Percentiles rank a stretch among this genome's conserved stretches.
phyloP scores from a whole-genome alignment of 2,888 invertebrate genomes.

The Hypselothyrea guttata region DNA sequence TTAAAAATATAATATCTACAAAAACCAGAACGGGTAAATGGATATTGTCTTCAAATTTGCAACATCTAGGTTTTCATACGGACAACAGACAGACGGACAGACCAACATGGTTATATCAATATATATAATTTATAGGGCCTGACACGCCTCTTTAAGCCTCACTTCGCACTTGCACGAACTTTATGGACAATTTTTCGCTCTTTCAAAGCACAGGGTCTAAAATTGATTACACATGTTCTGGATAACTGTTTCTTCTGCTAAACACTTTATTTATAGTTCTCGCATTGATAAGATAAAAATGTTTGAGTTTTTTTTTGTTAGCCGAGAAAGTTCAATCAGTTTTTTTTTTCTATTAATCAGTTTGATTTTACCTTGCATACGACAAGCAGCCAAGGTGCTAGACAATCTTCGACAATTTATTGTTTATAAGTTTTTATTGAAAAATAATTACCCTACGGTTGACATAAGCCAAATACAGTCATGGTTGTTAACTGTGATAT shows the following conservation, averaged over 20 bases:
- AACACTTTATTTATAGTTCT: slow-evolving; percentile 41
- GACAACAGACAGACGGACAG: too few relatives aligned
- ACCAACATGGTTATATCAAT: too few relatives aligned
- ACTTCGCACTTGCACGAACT: too few relatives aligned
- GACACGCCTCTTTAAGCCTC: too few relatives aligned
- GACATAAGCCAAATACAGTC: neutral
- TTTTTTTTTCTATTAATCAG: slow-evolving; percentile 28
- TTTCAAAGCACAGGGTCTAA: too few relatives aligned
- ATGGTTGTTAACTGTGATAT: slow-evolving; percentile 77
- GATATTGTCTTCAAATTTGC: too few relatives aligned
- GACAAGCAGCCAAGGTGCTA: slow-evolving; percentile 24
- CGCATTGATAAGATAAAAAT: slow-evolving; percentile 54
- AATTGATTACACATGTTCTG: slow-evolving; percentile 26
- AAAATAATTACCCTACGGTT: too few relatives aligned
- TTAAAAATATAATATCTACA: too few relatives aligned
- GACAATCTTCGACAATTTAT: slow-evolving; percentile 1
- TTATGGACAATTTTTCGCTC: too few relatives aligned
- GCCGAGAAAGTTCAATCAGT: slow-evolving; percentile 9
- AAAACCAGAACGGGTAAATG: too few relatives aligned
- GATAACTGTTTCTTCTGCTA: slow-evolving; percentile 24
- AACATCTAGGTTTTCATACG: too few relatives aligned
- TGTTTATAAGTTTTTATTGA: neutral
- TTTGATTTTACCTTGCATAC: slow-evolving; percentile 20
- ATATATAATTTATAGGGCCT: too few relatives aligned
- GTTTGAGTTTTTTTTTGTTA: slow-evolving; percentile 15